Percentiles rank a stretch among this genome's conserved stretches.
Evolutionary conservation across 1,140 invertebrate genomes (phyloP).

Genomic region (Physella acuta): DNA sequence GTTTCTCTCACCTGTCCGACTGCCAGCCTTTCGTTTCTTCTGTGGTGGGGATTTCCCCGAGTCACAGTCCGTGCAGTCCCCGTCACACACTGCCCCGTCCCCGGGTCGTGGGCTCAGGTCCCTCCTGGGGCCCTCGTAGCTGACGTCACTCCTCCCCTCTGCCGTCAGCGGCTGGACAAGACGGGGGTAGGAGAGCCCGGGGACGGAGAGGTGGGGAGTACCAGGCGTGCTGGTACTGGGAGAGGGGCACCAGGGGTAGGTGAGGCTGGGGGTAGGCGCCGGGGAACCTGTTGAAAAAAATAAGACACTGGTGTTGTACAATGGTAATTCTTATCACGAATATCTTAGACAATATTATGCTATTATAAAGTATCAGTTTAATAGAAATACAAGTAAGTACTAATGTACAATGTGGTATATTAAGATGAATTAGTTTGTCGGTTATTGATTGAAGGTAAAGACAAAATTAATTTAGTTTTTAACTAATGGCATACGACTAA

Average conservation of each 20-base stretch:
- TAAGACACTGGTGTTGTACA: too few species aligned
- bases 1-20: neutral
- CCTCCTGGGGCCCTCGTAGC: neutral
- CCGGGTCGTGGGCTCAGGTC: neutral
- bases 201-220: conserved; percentile 22
- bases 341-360: too few species aligned
- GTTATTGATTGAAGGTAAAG: too few species aligned
- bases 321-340: too few species aligned
- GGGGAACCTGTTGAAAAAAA: conserved; percentile 80
- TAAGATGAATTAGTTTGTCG: too few species aligned
- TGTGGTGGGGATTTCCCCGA: neutral
- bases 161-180: conserved; percentile 26
- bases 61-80: neutral
- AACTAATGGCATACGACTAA: too few species aligned
- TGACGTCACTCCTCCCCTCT: neutral
- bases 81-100: too few species aligned
- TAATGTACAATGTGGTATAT: too few species aligned
- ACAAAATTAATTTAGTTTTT: too few species aligned
- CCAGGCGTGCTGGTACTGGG: conserved; percentile 10
- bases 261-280: conserved; percentile 87
- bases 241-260: conserved; percentile 53
- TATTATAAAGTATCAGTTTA: too few species aligned
- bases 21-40: neutral
- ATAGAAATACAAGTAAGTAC: too few species aligned
- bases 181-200: conserved; percentile 30